Percentiles rank a stretch among this genome's conserved stretches.
phyloP scores from a whole-genome alignment of 2,888 invertebrate species.

The Drosophila dives region DNA sequence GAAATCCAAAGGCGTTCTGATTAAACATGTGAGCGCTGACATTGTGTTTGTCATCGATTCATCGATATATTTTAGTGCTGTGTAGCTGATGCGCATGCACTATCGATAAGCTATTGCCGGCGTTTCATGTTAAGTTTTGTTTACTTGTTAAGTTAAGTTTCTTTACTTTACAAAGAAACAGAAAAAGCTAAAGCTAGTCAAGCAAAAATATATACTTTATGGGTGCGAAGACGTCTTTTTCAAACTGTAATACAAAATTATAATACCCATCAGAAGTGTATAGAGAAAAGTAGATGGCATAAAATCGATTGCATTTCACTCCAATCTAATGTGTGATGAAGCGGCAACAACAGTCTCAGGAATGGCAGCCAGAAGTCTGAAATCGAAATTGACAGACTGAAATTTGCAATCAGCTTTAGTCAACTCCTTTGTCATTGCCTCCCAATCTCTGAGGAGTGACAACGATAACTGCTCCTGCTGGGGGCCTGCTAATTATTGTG shows the following conservation, averaged over 20 bases:
- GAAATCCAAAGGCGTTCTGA: no score
- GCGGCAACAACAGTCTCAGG: constrained; percentile 10
- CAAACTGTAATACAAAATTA: neutral
- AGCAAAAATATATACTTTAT: neutral
- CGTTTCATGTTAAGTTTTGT: no score
- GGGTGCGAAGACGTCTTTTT: neutral
- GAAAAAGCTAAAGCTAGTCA: neutral
- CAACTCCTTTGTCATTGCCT: constrained; percentile 32
- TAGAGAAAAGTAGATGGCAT: constrained; percentile 23
- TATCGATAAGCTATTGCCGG: no score
- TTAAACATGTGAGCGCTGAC: no score
- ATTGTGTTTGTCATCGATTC: no score
- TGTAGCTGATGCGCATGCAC: no score
- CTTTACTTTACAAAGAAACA: neutral
- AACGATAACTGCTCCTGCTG: constrained; percentile 4
- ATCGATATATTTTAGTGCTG: no score
- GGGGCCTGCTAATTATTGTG: constrained; percentile 48
- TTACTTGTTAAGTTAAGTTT: no score
- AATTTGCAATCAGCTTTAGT: constrained; percentile 67
- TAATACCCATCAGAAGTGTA: neutral
- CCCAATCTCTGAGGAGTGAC: constrained; percentile 3
- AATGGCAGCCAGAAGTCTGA: constrained; percentile 22
- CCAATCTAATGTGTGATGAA: constrained; percentile 34
- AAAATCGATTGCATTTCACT: constrained; percentile 64
- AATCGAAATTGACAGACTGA: constrained; percentile 25